phyloP scores from a whole-genome alignment of 2,113 vertebrate genomes.

The Fulmarus glacialis region DNA sequence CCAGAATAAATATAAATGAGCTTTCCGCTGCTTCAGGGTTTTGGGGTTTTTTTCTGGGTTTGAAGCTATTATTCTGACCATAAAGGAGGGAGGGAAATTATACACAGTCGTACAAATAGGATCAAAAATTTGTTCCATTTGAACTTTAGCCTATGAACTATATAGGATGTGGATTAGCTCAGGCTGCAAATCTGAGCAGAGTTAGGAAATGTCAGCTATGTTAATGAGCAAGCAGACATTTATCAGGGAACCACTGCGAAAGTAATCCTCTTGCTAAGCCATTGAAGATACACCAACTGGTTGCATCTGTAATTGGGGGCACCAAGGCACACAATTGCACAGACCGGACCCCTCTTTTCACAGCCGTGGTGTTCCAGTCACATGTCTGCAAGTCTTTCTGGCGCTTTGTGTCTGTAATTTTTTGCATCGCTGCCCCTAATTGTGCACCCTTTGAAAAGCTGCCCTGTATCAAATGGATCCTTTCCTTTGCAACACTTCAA shows the following conservation, averaged over 20 bases:
- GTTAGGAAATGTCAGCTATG: not conserved
- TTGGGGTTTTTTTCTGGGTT: not conserved
- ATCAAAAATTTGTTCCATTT: not conserved
- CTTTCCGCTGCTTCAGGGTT: not conserved
- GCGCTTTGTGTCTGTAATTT: not conserved
- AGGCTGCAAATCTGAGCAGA: not conserved
- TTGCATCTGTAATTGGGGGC: not conserved
- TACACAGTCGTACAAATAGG: accelerated
- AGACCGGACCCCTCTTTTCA: not conserved
- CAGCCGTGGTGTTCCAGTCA: not conserved
- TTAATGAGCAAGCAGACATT: not conserved
- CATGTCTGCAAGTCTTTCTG: not conserved
- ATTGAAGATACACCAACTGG: not conserved
- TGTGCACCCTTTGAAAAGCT: not conserved
- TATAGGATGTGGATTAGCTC: not conserved
- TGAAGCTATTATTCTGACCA: not conserved
- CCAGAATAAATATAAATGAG: not conserved
- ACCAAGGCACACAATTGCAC: not conserved
- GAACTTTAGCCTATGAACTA: not conserved
- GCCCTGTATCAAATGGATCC: not conserved
- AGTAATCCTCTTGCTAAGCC: not conserved
- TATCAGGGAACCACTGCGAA: not conserved
- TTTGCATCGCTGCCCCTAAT: not conserved
- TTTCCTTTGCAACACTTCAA: not conserved
- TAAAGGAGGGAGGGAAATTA: not conserved